Conservation (phyloP, 2,888 invertebrate species). For the Chalcis sispes region DNA sequence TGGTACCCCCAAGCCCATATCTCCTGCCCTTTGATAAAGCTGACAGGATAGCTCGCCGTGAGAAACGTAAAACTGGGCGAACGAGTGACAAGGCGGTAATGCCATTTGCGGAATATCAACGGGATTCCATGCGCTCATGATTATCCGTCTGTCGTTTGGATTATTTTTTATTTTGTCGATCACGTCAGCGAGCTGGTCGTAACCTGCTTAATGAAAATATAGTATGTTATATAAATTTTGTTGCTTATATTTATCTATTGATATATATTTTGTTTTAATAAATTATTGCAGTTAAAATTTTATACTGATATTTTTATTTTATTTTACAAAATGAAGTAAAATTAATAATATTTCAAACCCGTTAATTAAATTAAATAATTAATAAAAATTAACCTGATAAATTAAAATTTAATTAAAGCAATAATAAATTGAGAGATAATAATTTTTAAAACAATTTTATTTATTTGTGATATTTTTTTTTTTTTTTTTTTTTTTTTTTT, state of each 20-base stretch:
- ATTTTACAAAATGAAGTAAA: no score
- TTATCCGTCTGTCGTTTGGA: conserved; percentile 91
- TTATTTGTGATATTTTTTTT: neutral
- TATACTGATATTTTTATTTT: no score
- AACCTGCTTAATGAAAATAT: conserved; percentile 77
- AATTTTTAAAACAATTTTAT: no score
- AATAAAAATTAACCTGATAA: no score
- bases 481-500: no score
- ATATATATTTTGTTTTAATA: neutral
- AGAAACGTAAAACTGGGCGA: conserved; percentile 95
- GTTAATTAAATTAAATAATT: no score
- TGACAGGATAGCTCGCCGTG: conserved; percentile 91
- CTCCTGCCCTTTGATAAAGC: conserved; percentile 96
- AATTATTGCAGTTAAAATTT: no score
- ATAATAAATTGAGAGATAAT: no score
- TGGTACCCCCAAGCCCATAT: conserved; percentile 98
- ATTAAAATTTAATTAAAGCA: no score
- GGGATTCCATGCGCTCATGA: conserved; percentile 98
- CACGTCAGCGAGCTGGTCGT: conserved; percentile 91
- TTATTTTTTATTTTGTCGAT: conserved; percentile 88
- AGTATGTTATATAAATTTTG: neutral
- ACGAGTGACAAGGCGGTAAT: conserved; percentile 96
- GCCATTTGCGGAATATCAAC: conserved; percentile 93
- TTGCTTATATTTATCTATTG: neutral
- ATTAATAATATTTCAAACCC: no score